Evolutionary conservation across 2,888 invertebrate genomes (phyloP).

Genomic region (Cinara cedri): DNA sequence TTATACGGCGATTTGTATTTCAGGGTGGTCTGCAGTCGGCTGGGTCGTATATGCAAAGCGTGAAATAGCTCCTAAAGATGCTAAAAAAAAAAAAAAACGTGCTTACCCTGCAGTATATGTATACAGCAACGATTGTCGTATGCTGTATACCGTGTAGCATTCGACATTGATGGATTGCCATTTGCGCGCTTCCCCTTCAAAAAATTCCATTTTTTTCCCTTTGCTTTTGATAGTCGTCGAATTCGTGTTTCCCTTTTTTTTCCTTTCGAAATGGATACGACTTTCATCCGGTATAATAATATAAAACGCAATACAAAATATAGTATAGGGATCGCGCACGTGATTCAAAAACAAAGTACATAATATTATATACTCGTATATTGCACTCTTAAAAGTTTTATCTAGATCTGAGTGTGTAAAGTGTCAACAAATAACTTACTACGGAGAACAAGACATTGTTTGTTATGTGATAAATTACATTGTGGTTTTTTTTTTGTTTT

Average conservation of each 20-base stretch:
- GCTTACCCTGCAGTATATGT: conserved; percentile 29
- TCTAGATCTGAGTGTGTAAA: not conserved
- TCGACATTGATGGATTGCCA: conserved; percentile 54
- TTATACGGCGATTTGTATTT: conserved; percentile 21
- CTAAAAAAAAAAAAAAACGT: conserved; percentile 39
- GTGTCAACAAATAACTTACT: not conserved
- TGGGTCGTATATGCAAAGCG: conserved; percentile 31
- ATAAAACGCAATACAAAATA: no score
- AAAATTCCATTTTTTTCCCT: conserved; percentile 22
- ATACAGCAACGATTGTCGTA: conserved; percentile 45
- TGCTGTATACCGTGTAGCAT: conserved; percentile 4
- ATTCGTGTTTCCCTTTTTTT: conserved; percentile 31
- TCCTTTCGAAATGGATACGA: conserved; percentile 41
- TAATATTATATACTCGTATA: no score
- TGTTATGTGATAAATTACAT: no score
- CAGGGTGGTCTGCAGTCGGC: conserved; percentile 37
- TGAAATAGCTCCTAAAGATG: conserved; percentile 52
- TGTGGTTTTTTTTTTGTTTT: not conserved
- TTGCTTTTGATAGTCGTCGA: conserved; percentile 20
- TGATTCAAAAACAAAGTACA: conserved; percentile 23
- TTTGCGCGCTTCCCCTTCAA: conserved; percentile 40
- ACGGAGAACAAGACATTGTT: no score
- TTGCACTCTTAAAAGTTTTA: conserved; percentile 1
- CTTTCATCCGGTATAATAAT: conserved; percentile 42
- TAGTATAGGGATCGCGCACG: conserved; percentile 20